phyloP scores from a whole-genome alignment of 2,888 invertebrate genomes.

The Panopea generosa region DNA sequence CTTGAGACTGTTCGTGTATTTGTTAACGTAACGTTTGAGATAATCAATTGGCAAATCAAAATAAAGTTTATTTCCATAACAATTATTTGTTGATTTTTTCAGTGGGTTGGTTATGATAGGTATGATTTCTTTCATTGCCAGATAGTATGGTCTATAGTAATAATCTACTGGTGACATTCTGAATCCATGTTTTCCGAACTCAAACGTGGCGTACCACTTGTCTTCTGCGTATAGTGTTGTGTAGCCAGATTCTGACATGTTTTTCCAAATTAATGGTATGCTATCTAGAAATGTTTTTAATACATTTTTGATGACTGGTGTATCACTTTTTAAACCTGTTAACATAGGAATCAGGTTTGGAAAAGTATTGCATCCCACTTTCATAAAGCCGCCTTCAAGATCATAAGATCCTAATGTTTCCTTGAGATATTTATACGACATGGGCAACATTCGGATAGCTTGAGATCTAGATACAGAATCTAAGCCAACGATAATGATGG shows the following conservation, averaged over 20 bases:
- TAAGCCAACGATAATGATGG: no score
- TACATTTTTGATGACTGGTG: no score
- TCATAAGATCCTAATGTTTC: slow-evolving; percentile 1
- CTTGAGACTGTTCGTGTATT: slow-evolving; percentile 88
- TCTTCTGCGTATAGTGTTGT: no score
- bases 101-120: slow-evolving; percentile 10
- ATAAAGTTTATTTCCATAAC: slow-evolving; percentile 22
- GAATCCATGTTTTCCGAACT: slow-evolving; percentile 39
- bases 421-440: slow-evolving; percentile 1
- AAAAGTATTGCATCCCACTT: no score
- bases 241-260: no score
- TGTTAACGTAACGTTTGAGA: slow-evolving; percentile 86
- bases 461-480: no score
- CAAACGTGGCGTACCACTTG: slow-evolving; percentile 32
- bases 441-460: no score
- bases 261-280: no score
- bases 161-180: slow-evolving; percentile 33
- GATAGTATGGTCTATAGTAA: slow-evolving; percentile 43
- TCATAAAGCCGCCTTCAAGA: slow-evolving; percentile 23
- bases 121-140: slow-evolving; percentile 31
- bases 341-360: no score
- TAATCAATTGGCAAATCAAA: slow-evolving; percentile 88
- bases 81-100: slow-evolving; percentile 20
- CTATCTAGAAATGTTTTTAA: no score
- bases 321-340: no score